Evolutionary conservation across 2,888 invertebrate genomes (phyloP), one percentile per base, ranked within the genome.

Genomic region (Dusona sp.): DNA sequence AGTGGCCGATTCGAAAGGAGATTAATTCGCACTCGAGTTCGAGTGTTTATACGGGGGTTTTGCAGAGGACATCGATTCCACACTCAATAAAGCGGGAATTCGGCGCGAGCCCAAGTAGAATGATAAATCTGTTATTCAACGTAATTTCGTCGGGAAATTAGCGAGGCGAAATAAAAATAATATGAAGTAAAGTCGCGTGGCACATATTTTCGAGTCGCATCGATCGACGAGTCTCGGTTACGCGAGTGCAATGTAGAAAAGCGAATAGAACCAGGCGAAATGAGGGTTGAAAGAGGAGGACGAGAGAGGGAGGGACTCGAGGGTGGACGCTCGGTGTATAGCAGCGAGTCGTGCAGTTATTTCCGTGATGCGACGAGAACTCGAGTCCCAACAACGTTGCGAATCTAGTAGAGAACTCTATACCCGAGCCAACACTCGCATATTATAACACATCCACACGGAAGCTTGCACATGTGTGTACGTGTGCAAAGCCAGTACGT

Each of bases 401-500:
- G 86, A 87, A 87, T 83, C 86, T 86, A 86, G 73, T 84, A 83
- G 85, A 85, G 79, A 85, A 82, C 82, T 85, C 80, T 79, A 68
- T 42, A 67, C 36, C 33, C 51, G 25, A n/a, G 19, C 13, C 51
- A 72, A 80, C 33, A 70, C 57, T 3, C 22, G n/a, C 22, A 22
- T 51, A 51, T 51, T 38, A 51, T 38, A 67, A 25, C 13, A 29
- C 57, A 57, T 3, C 13, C 25, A 57, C 13, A 7, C 16, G 16
- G 29, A 29, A 29, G 54, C 22, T 25, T 33, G 25, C 42, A 73
- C n/a, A 36, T 81, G 65, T 73, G 36, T 81, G 54, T 64, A 36
- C 48, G 61, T 36, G 25, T n/a, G 74, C 54, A 42, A 22, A 73
- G 73, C 57, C 45, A 78, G 92, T 92, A 92, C 93, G 93, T 93